These are phyloP conservation scores for Hecatera dysodea DNA, from an alignment of 2,888 invertebrate species.

Conservation along the genomic window DNA sequence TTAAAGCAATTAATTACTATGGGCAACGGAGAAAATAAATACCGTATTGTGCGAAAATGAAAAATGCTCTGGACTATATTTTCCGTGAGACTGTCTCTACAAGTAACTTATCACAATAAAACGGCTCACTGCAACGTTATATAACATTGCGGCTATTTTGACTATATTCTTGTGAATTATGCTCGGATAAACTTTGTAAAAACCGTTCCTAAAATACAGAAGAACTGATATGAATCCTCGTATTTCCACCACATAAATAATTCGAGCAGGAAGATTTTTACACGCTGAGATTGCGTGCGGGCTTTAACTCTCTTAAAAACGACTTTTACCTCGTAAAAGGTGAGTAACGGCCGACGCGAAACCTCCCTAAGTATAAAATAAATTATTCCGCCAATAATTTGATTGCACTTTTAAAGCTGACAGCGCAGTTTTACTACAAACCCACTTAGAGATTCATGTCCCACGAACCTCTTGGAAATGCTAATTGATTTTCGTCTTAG, in stretches of 20 bases:
- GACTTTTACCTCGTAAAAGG: constrained; percentile 85
- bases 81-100: constrained; percentile 33
- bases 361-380: constrained; percentile 76
- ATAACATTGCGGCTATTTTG: constrained; percentile 57
- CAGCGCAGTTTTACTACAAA: constrained; percentile 58
- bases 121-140: constrained; percentile 53
- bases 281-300: constrained; percentile 83
- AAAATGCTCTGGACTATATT: constrained; percentile 37
- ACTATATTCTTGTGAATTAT: constrained; percentile 42
- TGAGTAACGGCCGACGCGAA: constrained; percentile 77
- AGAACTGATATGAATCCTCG: constrained; percentile 72
- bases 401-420: constrained; percentile 75
- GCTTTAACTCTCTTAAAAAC: constrained; percentile 84
- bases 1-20: constrained; percentile 48
- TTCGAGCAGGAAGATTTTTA: constrained; percentile 75
- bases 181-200: constrained; percentile 52
- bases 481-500: constrained; percentile 64
- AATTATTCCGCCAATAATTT: constrained; percentile 78
- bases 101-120: constrained; percentile 52
- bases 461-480: constrained; percentile 55
- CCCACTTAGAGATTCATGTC: constrained; percentile 55
- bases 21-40: constrained; percentile 45
- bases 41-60: constrained; percentile 43
- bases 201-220: constrained; percentile 53
- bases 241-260: constrained; percentile 78